A percentile compares a stretch with the other conserved stretches of the same genome.
phyloP scores from a whole-genome alignment of 2,797 vertebrate genomes.

The Neostethus bicornis region DNA sequence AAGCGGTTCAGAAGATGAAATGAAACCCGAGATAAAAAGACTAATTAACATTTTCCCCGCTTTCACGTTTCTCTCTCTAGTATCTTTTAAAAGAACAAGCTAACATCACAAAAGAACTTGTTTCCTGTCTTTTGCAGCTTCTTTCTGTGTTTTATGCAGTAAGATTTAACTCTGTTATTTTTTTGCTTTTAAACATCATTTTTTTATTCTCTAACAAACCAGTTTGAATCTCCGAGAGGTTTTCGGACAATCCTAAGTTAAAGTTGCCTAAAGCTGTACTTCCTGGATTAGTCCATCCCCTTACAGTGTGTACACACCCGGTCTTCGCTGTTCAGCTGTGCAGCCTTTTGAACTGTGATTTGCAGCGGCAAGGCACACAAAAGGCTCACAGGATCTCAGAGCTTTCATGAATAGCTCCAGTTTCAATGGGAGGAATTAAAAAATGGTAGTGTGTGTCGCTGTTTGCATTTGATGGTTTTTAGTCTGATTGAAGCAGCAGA shows the following conservation, averaged over 20 bases:
- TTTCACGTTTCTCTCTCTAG: too few species aligned
- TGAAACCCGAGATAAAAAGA: too few species aligned
- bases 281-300: conserved; percentile 15
- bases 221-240: conserved; percentile 9
- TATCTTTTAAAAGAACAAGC: too few species aligned
- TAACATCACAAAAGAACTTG: too few species aligned
- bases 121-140: too few species aligned
- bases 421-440: conserved; percentile 24
- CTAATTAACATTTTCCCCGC: too few species aligned
- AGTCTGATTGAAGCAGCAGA: conserved; percentile 18
- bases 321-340: conserved; percentile 40
- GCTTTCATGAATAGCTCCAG: conserved; percentile 26
- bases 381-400: conserved; percentile 22
- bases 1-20: too few species aligned
- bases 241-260: conserved; percentile 1
- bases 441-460: conserved; percentile 12
- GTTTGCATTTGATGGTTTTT: neutral
- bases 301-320: conserved; percentile 41
- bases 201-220: neutral
- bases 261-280: conserved; percentile 28
- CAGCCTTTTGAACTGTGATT: conserved; percentile 39
- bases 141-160: too few species aligned
- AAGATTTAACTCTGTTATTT: too few species aligned
- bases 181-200: too few species aligned
- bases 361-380: conserved; percentile 21